Base-by-base conservation (phyloP, 2,113 vertebrate genomes). In the Ochotona curzoniae region DNA sequence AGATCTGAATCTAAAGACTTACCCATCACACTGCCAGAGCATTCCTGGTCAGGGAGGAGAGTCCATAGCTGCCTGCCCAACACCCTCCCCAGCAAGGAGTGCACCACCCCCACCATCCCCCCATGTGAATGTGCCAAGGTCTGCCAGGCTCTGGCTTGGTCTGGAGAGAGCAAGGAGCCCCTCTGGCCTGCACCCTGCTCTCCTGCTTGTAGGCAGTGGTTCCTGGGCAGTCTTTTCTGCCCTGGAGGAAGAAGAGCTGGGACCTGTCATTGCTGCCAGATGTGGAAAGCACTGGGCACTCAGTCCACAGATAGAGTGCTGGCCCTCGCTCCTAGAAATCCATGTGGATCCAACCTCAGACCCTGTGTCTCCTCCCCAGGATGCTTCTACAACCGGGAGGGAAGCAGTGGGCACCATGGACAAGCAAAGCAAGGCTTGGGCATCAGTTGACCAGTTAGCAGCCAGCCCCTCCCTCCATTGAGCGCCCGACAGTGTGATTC, bases 241-340 rank as follows among this genome's bases (percentile, higher is more conserved):
- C 81, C 76, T 89, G 91, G 21, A 83, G 83, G 92, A 79, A 81
- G 91, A 90, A 67, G 75, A 88, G 30, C 38, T 28, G 38, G 83
- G 91, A 23, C 69, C 79, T 76, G 38, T 95, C 89, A 96, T 91
- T 91, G 91, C 60, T 87, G 89, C 20, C 96, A 96, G 93, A 95
- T 96, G 94, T 92, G 8, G 75, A 64, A 80, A 93, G 69, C 92
- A 61, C 38, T 7, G 13, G 47, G 38, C 54, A 81, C 70, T 73
- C 63, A 81, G 83, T 93, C 64, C 54, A 71, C 38, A 86, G 86
- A 47, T 83, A 71, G 0, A 26, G 32, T 0, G 0, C 67, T 89
- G 4, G 32, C 25, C 82, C 91, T 66, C 80, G 84, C 79, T 87
- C 13, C 23, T 47, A 54, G 30, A 49, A 6, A 79, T 61, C 83